phyloP scores from a whole-genome alignment of 2,888 invertebrate genomes.

The Tetrapedia diversipes region DNA sequence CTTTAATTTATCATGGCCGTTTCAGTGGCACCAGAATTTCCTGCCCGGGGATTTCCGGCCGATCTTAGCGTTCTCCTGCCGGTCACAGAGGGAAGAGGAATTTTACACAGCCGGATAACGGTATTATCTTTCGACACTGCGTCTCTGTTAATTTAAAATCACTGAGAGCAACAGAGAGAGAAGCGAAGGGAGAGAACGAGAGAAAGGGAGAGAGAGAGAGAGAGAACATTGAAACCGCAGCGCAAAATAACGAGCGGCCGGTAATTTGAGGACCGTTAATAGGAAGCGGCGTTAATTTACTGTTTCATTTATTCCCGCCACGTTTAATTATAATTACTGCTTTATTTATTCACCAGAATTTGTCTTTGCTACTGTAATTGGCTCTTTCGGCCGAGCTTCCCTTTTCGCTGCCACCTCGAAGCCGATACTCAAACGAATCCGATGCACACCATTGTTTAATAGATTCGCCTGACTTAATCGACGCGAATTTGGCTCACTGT shows the following conservation, averaged over 20 bases:
- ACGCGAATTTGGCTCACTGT: no score
- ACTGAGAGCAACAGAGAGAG: not conserved
- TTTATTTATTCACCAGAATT: constrained; percentile 12
- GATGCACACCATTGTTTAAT: not conserved
- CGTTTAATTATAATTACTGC: constrained; percentile 3
- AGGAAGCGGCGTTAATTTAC: constrained; percentile 31
- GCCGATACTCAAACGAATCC: not conserved
- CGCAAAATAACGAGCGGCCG: constrained; percentile 37
- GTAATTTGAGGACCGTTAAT: constrained; percentile 39
- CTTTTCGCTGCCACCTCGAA: not conserved
- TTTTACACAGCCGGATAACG: constrained; percentile 34
- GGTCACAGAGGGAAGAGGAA: not conserved
- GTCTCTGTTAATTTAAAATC: constrained; percentile 53
- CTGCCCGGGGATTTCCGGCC: constrained; percentile 30
- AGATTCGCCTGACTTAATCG: not conserved
- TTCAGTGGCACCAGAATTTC: constrained; percentile 2
- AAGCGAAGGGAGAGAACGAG: not conserved
- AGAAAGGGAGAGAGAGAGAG: not conserved
- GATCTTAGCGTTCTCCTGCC: constrained; percentile 30
- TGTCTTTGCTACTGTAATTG: constrained; percentile 8
- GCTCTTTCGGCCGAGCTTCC: not conserved
- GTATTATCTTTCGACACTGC: constrained; percentile 45
- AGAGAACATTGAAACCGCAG: constrained; percentile 11
- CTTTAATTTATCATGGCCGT: constrained; percentile 40
- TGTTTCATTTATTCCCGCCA: constrained; percentile 28